Conservation (phyloP, 1,140 invertebrate genomes). For the Lasaia peninsularis region DNA sequence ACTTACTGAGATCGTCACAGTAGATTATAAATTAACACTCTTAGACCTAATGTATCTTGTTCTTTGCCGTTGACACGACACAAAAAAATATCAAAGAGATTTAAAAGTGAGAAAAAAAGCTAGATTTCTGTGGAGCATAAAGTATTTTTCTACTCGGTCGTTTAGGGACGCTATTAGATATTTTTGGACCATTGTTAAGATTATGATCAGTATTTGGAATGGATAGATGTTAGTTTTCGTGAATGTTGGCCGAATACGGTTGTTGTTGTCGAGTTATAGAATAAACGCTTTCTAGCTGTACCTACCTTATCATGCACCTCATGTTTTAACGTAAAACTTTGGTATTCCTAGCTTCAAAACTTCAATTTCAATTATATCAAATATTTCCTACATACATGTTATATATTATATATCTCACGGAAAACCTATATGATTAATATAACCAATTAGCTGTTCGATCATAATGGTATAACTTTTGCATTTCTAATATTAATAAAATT, state of each 20-base stretch:
- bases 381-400: too few species aligned
- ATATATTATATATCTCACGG: too few species aligned
- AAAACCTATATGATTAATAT: too few species aligned
- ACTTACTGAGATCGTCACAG: constrained; percentile 62
- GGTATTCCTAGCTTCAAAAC: constrained; percentile 18
- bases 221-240: constrained; percentile 55
- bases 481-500: too few species aligned
- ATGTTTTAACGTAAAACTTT: constrained; percentile 13
- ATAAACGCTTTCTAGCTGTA: constrained; percentile 45
- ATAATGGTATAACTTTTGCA: too few species aligned
- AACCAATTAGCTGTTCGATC: too few species aligned
- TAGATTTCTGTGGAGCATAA: constrained; percentile 67
- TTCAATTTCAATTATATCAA: not conserved
- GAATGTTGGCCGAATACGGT: constrained; percentile 51
- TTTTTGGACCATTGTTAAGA: constrained; percentile 77
- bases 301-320: constrained; percentile 25
- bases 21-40: constrained; percentile 65
- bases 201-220: constrained; percentile 66
- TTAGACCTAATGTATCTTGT: constrained; percentile 55
- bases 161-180: constrained; percentile 75
- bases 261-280: constrained; percentile 53
- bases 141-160: constrained; percentile 75
- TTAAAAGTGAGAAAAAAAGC: constrained; percentile 54
- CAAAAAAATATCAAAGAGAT: constrained; percentile 46
- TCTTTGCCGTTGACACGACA: constrained; percentile 46